Base-by-base conservation (phyloP, 2,797 vertebrate species). In the Petrocephalus sullivani region DNA sequence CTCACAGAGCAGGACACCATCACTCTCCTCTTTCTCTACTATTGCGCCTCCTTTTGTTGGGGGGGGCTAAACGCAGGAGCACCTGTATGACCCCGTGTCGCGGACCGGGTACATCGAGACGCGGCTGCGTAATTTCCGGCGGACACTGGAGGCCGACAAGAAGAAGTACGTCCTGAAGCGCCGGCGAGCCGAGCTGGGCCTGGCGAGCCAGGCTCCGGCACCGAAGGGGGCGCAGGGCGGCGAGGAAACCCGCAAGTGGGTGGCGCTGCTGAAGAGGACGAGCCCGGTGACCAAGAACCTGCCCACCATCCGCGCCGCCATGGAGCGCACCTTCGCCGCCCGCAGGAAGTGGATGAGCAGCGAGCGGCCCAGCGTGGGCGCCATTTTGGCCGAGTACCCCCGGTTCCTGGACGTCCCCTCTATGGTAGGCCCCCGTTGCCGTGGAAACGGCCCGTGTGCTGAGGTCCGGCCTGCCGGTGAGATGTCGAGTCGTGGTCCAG, bases 141-240 rank as follows among this genome's bases (percentile, higher is more conserved):
- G 89, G 33, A 90, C 87, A 28, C 87, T 90, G 9, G 89, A 90
- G 71, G 89, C 87, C 10, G 87, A 90, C 56, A 90, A 90, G 87
- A 90, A 90, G 85, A 90, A 90, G 89, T 90, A 90, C 21, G 89
- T 90, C 28, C 75, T 90, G 87, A 90, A 90, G 75, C 71, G 87
- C 12, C 57, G 89, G 12, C 58, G 89, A 51, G 71, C 87, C 4
- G 89, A 90, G 85, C 87, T 88, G 57, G 71, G 87, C 49, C 49
- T 87, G 28, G 71, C 33, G 33, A 87, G 85, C 53, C 83, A 46
- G 2, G 58, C 86, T 14, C 57, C 87, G 0, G 67, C 12, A 19
- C 3, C 28, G 28, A 54, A 86, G 19, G 88, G 54, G 28, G 16
- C 56, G 41, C 64, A 64, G 33, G 33, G 71, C 14, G 33, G 28